phyloP scores from a whole-genome alignment of 2,113 vertebrate genomes.

The Pseudopodoces humilis region DNA sequence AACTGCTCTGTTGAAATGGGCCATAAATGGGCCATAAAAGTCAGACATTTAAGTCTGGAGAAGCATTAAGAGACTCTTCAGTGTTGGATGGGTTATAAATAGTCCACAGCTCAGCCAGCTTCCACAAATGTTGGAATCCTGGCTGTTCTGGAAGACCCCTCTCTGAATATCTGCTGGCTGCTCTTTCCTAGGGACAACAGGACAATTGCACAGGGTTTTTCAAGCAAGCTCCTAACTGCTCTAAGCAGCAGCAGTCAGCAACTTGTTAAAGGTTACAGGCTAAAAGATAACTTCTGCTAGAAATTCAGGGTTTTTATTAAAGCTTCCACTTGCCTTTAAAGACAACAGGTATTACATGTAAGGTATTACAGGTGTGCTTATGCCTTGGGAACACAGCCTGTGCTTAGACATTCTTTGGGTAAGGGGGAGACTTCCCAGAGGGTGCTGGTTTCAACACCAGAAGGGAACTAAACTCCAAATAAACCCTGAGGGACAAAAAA shows the following conservation, averaged over 20 bases:
- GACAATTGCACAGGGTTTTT: too few species aligned
- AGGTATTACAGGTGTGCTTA: background rate
- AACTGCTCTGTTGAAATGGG: constrained; percentile 34
- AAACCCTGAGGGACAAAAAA: background rate
- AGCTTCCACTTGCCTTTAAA: background rate
- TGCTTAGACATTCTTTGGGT: background rate
- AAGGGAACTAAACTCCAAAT: background rate
- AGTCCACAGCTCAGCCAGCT: background rate
- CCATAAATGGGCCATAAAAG: constrained; percentile 39
- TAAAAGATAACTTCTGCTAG: background rate
- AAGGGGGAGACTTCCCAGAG: background rate
- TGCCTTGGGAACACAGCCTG: background rate
- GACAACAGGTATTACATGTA: background rate
- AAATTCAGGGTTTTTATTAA: background rate
- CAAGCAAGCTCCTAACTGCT: too few species aligned
- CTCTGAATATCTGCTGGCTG: background rate
- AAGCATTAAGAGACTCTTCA: constrained; percentile 55
- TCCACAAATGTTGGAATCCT: background rate
- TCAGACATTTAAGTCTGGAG: constrained; percentile 19
- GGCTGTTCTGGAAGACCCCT: background rate
- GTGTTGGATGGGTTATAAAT: constrained; percentile 3
- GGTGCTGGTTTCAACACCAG: background rate
- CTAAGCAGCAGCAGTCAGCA: too few species aligned
- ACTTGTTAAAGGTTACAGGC: background rate
- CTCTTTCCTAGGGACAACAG: too few species aligned